These are phyloP conservation scores for Pygoscelis adeliae DNA, from an alignment of 2,113 vertebrate species.

Conservation along the genomic window DNA sequence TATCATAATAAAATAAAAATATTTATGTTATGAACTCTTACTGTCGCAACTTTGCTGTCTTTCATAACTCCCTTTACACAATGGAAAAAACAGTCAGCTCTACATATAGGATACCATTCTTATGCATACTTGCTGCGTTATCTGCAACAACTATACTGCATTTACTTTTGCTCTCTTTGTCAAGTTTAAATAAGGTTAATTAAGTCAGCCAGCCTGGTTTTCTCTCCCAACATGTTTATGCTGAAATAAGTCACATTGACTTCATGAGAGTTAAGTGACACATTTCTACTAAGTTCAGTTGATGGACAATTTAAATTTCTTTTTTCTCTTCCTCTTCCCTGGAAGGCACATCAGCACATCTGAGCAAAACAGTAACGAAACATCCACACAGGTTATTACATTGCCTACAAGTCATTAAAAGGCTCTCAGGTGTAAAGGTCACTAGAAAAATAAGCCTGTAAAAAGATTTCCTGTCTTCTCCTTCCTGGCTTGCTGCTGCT, in stretches of 20 bases:
- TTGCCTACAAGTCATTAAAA: background rate
- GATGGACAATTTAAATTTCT: background rate
- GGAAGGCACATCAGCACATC: background rate
- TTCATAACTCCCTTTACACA: background rate
- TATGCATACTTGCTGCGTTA: background rate
- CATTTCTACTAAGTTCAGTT: background rate
- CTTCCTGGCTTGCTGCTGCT: background rate
- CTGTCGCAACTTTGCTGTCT: background rate
- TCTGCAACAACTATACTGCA: background rate
- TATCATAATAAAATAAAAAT: background rate
- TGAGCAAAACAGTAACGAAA: background rate
- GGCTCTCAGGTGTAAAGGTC: background rate
- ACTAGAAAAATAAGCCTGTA: background rate
- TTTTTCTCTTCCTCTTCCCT: background rate
- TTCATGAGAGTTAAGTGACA: background rate
- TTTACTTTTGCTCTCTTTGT: background rate
- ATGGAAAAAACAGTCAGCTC: background rate
- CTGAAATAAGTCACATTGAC: background rate
- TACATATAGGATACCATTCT: background rate
- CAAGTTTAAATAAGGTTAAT: background rate
- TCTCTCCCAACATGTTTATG: background rate
- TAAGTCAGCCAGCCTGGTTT: background rate
- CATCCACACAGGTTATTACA: background rate
- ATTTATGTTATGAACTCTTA: background rate
- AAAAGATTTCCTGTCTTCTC: background rate